A percentile compares a stretch with the other conserved stretches of the same genome.
Conservation (phyloP, 92 coral and sea anemone genomes). For the Paragorgia papillata region DNA sequence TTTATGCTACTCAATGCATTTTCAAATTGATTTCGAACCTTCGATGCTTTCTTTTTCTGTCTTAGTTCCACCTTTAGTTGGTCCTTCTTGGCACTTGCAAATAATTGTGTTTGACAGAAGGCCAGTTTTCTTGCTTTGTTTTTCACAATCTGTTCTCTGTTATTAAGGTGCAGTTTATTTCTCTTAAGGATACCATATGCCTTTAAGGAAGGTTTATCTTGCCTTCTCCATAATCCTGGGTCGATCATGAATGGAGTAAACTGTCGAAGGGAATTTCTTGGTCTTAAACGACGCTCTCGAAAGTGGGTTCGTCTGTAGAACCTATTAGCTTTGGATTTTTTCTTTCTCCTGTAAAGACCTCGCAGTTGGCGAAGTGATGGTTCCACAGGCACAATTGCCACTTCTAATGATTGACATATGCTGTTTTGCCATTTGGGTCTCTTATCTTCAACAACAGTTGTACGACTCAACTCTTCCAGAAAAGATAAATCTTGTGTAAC, state of each 20-base stretch:
- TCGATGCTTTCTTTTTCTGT: conserved; percentile 19
- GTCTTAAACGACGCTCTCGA: conserved; percentile 8
- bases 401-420: neutral
- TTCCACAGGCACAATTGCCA: neutral
- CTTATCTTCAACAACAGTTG: neutral
- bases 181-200: neutral
- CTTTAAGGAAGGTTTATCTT: neutral
- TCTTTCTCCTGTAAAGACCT: conserved; percentile 19
- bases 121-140: neutral
- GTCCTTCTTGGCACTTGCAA: neutral
- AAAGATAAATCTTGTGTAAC: neutral
- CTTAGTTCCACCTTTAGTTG: conserved; percentile 60
- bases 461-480: neutral
- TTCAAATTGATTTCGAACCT: conserved; percentile 27
- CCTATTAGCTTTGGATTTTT: neutral
- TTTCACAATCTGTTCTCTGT: neutral
- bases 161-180: neutral
- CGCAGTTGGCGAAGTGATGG: conserved; percentile 38
- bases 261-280: neutral
- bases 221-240: neutral
- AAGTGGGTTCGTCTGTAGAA: neutral
- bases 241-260: conserved; percentile 32
- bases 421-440: too few species aligned
- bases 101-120: neutral
- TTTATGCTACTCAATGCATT: conserved; percentile 40